Evolutionary conservation across 1,140 invertebrate species (phyloP).

Genomic region (Drosophila teissieri): DNA sequence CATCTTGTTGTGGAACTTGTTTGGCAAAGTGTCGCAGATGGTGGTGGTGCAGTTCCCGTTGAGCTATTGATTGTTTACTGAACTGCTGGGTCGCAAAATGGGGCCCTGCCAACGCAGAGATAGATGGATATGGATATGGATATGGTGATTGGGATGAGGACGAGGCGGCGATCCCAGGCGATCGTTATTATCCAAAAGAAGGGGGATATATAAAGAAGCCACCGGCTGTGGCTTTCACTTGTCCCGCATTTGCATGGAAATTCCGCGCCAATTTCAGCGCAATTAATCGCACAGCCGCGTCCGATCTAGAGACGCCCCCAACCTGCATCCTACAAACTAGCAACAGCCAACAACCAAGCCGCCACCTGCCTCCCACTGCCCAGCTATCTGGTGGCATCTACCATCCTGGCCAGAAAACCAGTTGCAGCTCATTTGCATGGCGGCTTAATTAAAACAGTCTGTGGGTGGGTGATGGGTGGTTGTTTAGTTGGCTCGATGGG

Average conservation of each 20-base stretch:
- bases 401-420: constrained; percentile 42
- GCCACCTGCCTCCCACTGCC: background rate
- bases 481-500: constrained; percentile 10
- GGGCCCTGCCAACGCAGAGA: constrained; percentile 45
- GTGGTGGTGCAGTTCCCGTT: constrained; percentile 50
- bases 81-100: constrained; percentile 58
- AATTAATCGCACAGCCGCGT: constrained; percentile 75
- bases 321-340: constrained; percentile 28
- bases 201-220: constrained; percentile 68
- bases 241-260: constrained; percentile 72
- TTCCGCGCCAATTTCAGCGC: constrained; percentile 74
- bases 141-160: constrained; percentile 9
- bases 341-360: constrained; percentile 17
- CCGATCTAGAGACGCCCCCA: constrained; percentile 61
- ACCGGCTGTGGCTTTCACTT: constrained; percentile 73
- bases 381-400: constrained; percentile 7
- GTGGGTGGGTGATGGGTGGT: constrained; percentile 56
- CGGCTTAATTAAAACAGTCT: constrained; percentile 80
- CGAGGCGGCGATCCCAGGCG: constrained; percentile 9
- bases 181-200: constrained; percentile 47
- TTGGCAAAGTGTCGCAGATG: constrained; percentile 78
- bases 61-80: constrained; percentile 72
- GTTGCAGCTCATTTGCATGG: constrained; percentile 73
- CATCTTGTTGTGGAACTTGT: constrained; percentile 71
- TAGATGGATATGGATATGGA: constrained; percentile 35